Conservation (phyloP, 2,888 invertebrate genomes). For the Hoplodrina blanda region DNA sequence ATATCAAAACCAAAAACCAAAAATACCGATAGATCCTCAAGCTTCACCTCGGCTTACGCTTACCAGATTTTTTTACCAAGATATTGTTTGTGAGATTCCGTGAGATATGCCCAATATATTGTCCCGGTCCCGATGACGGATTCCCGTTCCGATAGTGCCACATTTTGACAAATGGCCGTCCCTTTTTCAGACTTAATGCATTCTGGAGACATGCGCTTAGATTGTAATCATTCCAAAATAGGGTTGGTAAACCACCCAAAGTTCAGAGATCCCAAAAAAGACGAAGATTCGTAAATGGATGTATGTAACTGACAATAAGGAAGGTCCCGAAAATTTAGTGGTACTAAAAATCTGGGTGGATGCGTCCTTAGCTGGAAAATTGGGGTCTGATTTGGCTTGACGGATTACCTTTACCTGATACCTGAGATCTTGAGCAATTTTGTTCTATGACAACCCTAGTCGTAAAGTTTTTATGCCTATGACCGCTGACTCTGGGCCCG, state of each 20-base stretch:
- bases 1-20: neutral
- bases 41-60: conserved; percentile 48
- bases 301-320: conserved; percentile 1
- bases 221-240: conserved; percentile 71
- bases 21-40: conserved; percentile 12
- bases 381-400: conserved; percentile 34
- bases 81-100: conserved; percentile 76
- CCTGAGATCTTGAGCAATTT: conserved; percentile 47
- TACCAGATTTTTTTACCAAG: conserved; percentile 59
- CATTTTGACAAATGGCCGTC: conserved; percentile 87
- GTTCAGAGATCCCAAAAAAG: conserved; percentile 23
- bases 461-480: conserved; percentile 62
- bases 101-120: conserved; percentile 86
- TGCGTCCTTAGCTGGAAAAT: conserved; percentile 32
- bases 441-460: conserved; percentile 58
- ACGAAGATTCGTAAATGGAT: neutral
- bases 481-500: conserved; percentile 56
- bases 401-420: conserved; percentile 36
- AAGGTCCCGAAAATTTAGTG: conserved; percentile 23
- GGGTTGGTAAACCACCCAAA: conserved; percentile 46
- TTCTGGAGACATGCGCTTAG: conserved; percentile 79
- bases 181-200: conserved; percentile 84
- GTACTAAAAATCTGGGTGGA: conserved; percentile 40
- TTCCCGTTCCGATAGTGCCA: conserved; percentile 84
- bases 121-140: conserved; percentile 85